Conservation (phyloP, 2,797 vertebrate genomes). For the Danio aesculapii region DNA sequence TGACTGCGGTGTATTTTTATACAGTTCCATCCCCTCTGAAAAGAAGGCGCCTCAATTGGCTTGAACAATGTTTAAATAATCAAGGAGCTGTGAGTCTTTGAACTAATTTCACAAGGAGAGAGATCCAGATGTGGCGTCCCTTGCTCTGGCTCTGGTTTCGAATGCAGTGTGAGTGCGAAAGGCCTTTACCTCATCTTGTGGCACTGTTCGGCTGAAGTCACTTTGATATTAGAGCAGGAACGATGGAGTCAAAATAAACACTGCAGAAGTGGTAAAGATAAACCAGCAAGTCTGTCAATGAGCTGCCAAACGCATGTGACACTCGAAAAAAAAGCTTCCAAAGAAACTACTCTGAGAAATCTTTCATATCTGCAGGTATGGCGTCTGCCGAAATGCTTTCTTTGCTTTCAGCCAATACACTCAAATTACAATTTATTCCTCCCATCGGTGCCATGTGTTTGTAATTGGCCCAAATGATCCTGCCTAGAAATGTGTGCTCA, state of each 20-base stretch:
- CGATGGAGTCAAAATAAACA: slow-evolving; percentile 56
- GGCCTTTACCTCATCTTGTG: slow-evolving; percentile 38
- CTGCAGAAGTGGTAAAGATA: slow-evolving; percentile 44
- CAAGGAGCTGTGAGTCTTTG: slow-evolving; percentile 69
- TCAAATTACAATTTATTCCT: slow-evolving; percentile 49
- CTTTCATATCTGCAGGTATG: slow-evolving; percentile 21
- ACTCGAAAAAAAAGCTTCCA: slow-evolving; percentile 21
- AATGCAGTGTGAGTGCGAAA: slow-evolving; percentile 24
- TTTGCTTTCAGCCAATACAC: slow-evolving; percentile 18
- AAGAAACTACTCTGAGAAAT: background rate
- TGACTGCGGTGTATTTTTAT: slow-evolving; percentile 62
- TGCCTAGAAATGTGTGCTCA: slow-evolving; percentile 58
- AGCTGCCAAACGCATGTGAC: slow-evolving; percentile 39
- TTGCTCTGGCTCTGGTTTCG: slow-evolving; percentile 22
- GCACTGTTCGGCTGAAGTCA: slow-evolving; percentile 23
- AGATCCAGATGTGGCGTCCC: slow-evolving; percentile 64
- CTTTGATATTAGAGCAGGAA: slow-evolving; percentile 31
- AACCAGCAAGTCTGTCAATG: slow-evolving; percentile 33
- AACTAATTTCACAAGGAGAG: slow-evolving; percentile 66
- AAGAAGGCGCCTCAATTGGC: slow-evolving; percentile 64
- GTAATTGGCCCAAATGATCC: slow-evolving; percentile 60
- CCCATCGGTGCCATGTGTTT: slow-evolving; percentile 61
- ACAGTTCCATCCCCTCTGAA: slow-evolving; percentile 56
- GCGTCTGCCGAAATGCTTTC: slow-evolving; percentile 20
- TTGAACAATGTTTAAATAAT: slow-evolving; percentile 71